phyloP scores from a whole-genome alignment of 2,113 vertebrate genomes.

The Rhinoderma darwinii region DNA sequence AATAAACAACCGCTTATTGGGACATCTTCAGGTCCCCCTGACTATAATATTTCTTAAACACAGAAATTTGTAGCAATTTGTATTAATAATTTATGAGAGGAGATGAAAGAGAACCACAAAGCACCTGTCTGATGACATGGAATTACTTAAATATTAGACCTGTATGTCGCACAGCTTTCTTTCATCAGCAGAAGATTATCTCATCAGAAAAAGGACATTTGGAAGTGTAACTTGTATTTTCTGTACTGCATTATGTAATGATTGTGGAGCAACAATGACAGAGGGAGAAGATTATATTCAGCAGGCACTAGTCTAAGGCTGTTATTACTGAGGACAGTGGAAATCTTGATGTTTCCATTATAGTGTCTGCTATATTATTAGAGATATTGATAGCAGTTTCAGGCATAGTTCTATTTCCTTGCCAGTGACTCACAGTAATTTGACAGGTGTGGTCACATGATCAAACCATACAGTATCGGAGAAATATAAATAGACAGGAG shows the following conservation, averaged over 20 bases:
- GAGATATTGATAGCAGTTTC: slow-evolving; percentile 34
- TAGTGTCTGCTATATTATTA: slow-evolving; percentile 8
- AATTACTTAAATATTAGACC: slow-evolving; percentile 41
- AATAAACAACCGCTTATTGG: slow-evolving; percentile 3
- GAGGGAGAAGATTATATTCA: slow-evolving; percentile 30
- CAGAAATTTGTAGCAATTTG: slow-evolving; percentile 22
- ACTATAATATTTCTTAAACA: slow-evolving; percentile 22
- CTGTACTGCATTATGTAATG: slow-evolving; percentile 34
- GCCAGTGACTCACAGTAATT: slow-evolving; percentile 21
- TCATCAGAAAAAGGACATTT: slow-evolving; percentile 34
- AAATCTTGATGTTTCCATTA: slow-evolving; percentile 23
- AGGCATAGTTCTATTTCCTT: not conserved
- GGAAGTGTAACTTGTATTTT: slow-evolving; percentile 38
- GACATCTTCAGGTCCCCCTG: not conserved
- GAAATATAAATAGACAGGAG: not conserved
- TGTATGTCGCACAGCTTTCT: slow-evolving; percentile 21
- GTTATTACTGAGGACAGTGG: slow-evolving; percentile 17
- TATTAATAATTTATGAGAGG: slow-evolving; percentile 37
- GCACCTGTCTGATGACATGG: slow-evolving; percentile 13
- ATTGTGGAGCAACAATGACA: slow-evolving; percentile 17
- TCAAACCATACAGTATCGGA: not conserved
- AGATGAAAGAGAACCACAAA: slow-evolving; percentile 12
- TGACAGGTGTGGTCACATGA: not conserved
- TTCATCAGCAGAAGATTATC: slow-evolving; percentile 43
- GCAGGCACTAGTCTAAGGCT: slow-evolving; percentile 14